phyloP scores from a whole-genome alignment of 2,797 vertebrate species.

The Acomys russatus region DNA sequence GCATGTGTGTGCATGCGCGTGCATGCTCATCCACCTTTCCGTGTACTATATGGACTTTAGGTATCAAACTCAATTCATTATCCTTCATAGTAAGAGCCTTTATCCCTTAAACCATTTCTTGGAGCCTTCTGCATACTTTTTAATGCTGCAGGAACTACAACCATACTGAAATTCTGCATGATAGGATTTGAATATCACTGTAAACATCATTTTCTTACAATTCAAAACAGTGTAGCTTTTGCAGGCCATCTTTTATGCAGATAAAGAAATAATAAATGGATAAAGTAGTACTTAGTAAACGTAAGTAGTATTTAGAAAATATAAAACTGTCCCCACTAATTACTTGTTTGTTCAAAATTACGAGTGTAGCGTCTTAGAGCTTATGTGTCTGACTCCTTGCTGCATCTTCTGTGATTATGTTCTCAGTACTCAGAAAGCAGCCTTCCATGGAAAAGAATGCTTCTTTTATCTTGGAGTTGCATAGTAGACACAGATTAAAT shows the following conservation, averaged over 20 bases:
- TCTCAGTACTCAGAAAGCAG: neutral
- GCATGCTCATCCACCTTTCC: neutral
- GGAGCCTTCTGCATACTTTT: neutral
- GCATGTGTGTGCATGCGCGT: neutral
- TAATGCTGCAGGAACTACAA: neutral
- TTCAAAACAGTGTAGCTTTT: neutral
- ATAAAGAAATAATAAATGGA: neutral
- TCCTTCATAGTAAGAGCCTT: neutral
- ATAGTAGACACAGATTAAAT: neutral
- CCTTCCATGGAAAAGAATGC: neutral
- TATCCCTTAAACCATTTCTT: neutral
- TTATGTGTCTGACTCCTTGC: neutral
- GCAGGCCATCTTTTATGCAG: neutral
- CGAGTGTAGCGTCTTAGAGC: neutral
- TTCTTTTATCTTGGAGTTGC: slow-evolving; percentile 9
- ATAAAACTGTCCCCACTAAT: neutral
- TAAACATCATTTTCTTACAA: neutral
- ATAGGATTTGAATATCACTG: neutral
- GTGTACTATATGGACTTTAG: neutral
- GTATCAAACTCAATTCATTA: neutral
- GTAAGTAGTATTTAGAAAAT: neutral
- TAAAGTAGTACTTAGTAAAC: neutral
- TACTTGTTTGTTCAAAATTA: neutral
- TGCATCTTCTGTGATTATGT: neutral
- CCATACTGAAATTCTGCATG: neutral